Conservation (phyloP, 2,797 vertebrate species). For the Phalanger gymnotis region DNA sequence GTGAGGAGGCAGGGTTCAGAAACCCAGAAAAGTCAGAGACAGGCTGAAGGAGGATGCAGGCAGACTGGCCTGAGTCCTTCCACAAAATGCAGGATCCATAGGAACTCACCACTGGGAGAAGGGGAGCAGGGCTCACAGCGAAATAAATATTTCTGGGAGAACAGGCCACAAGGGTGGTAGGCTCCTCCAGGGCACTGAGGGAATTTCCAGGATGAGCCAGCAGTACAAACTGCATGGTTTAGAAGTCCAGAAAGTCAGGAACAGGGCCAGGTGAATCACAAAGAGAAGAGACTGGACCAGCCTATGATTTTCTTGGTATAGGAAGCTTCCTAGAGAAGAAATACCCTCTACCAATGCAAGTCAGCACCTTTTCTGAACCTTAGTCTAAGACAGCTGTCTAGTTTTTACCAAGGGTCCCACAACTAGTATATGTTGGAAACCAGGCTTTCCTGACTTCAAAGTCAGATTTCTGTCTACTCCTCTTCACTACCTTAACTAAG, state of each 20-base stretch:
- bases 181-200: not conserved
- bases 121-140: not conserved
- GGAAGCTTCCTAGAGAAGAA: not conserved
- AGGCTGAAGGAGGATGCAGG: not conserved
- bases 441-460: not conserved
- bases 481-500: not conserved
- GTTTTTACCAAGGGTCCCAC: not conserved
- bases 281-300: not conserved
- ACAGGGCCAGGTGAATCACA: not conserved
- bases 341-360: not conserved
- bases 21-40: not conserved
- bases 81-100: not conserved
- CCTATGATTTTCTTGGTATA: not conserved
- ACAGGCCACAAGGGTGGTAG: not conserved
- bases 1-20: not conserved
- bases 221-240: not conserved
- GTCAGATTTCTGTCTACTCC: not conserved
- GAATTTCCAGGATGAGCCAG: not conserved
- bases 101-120: not conserved
- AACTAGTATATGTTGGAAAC: not conserved
- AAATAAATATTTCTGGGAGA: not conserved
- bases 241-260: not conserved
- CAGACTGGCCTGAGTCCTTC: not conserved
- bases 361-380: not conserved
- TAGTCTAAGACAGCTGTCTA: not conserved